Base-by-base conservation (phyloP, 1,140 invertebrate species). In the Conus ventricosus region DNA sequence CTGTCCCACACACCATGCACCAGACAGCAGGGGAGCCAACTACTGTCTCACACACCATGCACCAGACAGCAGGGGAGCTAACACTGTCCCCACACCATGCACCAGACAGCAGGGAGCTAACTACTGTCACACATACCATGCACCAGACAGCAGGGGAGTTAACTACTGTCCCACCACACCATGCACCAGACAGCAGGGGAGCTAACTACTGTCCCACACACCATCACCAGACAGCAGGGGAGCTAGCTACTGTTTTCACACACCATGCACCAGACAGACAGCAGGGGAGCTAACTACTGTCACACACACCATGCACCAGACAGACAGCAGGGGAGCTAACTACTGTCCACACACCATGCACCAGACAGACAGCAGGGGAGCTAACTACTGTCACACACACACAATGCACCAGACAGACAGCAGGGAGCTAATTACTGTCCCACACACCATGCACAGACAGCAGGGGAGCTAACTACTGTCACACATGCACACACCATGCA, bases 21-120 rank as follows among this genome's bases (percentile, higher is more conserved):
- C 57, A 15, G 15, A 15, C 8, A 60, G 5, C 57, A 11, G n/a
- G 15, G 15, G 15, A 11, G 57, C 8, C 5, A 2, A 60, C 57
- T 60, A 60, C 8, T 60, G 57, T 11, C 4, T 4, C 57, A 60
- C 57, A 8, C 57, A 60, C 57, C 57, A 60, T 60, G 57, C 57
- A n/a, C 8, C 8, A 60, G 8, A 60, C n/a, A 11, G 57, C 0
- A 60, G 57, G 15, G 15, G 15, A 11, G 57, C n/a, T 60, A 11
- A 60, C 57, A 60, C 8, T 60, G 57, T 11, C 57, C 15, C 39
- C 76, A 0, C 76, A 78, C 76, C 76, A 39, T 78, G 57, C 23
- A 94, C 90, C 27, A 94, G 92, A 17, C 27, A 94, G 91, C 89
- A n/a, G n/a, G n/a, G 39, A 39, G 3, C 39, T 0, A 39, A 39